Evolutionary conservation across 1,140 invertebrate species (phyloP).

Genomic region (Aphidius gifuensis): DNA sequence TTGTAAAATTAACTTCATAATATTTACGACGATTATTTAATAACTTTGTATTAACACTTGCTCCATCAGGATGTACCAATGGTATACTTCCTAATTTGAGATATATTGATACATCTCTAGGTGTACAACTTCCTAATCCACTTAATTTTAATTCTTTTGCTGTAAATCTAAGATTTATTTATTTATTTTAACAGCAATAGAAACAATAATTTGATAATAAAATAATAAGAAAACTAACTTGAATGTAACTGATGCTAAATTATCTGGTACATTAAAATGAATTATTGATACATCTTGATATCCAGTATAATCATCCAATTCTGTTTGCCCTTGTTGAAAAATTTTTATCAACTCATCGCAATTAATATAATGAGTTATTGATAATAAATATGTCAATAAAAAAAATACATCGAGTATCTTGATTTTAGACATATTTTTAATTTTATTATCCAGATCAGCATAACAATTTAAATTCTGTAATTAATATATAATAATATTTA

Average conservation of each 20-base stretch:
- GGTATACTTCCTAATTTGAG: constrained; percentile 74
- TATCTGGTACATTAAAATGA: constrained; percentile 49
- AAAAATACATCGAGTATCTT: constrained; percentile 31
- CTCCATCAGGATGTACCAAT: constrained; percentile 72
- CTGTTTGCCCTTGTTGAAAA: constrained; percentile 40
- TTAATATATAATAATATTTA: neutral
- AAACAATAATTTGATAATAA: neutral
- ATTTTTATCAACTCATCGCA: constrained; percentile 39
- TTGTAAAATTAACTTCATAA: constrained; percentile 51
- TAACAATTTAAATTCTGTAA: neutral
- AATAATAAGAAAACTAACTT: constrained; percentile 36
- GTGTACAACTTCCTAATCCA: constrained; percentile 53
- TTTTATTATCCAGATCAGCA: neutral
- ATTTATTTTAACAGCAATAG: too few species aligned
- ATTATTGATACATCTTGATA: constrained; percentile 51
- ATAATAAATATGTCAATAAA: constrained; percentile 33
- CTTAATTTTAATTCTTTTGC: constrained; percentile 47
- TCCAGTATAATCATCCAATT: constrained; percentile 44
- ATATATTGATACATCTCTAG: constrained; percentile 61
- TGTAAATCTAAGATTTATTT: constrained; percentile 37
- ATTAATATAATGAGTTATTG: constrained; percentile 28
- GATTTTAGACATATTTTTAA: constrained; percentile 40
- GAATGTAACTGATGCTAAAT: constrained; percentile 41
- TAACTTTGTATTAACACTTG: constrained; percentile 65
- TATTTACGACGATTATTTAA: constrained; percentile 53